Base-by-base conservation (phyloP, 2,888 invertebrate genomes). In the Drosophila aldrichi region DNA sequence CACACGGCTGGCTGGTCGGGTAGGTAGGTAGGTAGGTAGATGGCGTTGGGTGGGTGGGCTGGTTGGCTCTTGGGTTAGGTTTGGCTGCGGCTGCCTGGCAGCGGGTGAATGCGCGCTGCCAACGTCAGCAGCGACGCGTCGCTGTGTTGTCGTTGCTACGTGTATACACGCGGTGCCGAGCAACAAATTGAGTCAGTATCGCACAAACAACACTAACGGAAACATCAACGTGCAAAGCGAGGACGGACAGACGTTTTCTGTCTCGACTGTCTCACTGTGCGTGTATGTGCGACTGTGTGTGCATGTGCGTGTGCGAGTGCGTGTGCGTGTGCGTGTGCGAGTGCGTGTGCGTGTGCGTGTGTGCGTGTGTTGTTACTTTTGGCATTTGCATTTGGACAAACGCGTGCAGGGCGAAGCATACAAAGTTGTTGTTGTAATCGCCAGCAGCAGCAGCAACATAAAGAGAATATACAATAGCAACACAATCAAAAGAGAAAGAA, bases 151-250 rank as follows among this genome's bases (percentile, higher is more conserved):
- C 69, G 70, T 63, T 77, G 65, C 58, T 77, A 71, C 74, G 76
- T 79, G 79, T 83, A 88, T 89, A 84, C 71, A 82, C 77, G 79
- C 79, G 76, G 70, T 89, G 89, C 85, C 90, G 84, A 84, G 84
- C 89, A 84, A 84, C 84, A 84, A 84, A 84, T 84, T 88, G 90
- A 85, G 89, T 91, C 87, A 91, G 91, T 91, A 91, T 89, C 91
- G 91, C 89, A 91, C 91, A 91, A 91, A 91, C 91, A 91, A 91
- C 82, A 88, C 84, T 81, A 89, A 91, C 90, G 91, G 89, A 82
- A 91, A 86, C 91, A 91, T 90, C 91, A 80, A 77, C 84, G 84
- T 82, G 88, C 80, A 74, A 78, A 82, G 74, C 82, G 65, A 68
- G 58, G 66, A 82, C 85, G 86, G 89, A 84, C 85, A 80, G 89